phyloP scores from a whole-genome alignment of 2,888 invertebrate species.

The Mythimna ferrago region DNA sequence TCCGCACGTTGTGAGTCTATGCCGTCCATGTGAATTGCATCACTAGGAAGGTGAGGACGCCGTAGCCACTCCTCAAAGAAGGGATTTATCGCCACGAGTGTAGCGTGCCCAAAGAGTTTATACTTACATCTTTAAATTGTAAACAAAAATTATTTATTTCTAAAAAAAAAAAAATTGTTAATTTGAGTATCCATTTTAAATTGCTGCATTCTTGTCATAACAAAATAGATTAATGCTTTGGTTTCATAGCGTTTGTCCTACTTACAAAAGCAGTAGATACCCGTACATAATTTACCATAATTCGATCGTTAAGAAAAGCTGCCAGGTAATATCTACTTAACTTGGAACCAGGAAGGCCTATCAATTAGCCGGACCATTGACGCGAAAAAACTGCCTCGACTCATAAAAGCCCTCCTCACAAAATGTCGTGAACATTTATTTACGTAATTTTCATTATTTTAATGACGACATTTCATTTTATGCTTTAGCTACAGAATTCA shows the following conservation, averaged over 20 bases:
- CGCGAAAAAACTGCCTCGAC: conserved; percentile 65
- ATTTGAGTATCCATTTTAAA: neutral
- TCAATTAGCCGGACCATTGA: conserved; percentile 76
- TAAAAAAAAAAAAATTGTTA: no score
- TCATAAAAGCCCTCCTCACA: conserved; percentile 59
- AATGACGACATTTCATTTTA: conserved; percentile 51
- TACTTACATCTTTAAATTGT: no score
- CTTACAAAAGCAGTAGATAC: conserved; percentile 8
- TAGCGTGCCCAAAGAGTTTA: no score
- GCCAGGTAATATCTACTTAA: conserved; percentile 50
- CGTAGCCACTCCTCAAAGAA: no score
- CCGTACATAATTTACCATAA: conserved; percentile 39
- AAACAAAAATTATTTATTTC: no score
- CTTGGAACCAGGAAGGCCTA: conserved; percentile 66
- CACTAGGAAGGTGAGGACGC: no score
- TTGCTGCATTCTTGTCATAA: neutral
- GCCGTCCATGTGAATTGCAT: no score
- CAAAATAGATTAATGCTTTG: no score
- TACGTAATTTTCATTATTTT: conserved; percentile 55
- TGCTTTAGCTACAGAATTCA: conserved; percentile 21
- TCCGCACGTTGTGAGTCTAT: no score
- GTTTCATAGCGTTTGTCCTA: neutral
- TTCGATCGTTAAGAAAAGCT: conserved; percentile 39
- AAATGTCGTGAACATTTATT: conserved; percentile 62
- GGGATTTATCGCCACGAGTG: no score